Conservation (phyloP, 2,113 vertebrate species). For the Cygnus buccinator region DNA sequence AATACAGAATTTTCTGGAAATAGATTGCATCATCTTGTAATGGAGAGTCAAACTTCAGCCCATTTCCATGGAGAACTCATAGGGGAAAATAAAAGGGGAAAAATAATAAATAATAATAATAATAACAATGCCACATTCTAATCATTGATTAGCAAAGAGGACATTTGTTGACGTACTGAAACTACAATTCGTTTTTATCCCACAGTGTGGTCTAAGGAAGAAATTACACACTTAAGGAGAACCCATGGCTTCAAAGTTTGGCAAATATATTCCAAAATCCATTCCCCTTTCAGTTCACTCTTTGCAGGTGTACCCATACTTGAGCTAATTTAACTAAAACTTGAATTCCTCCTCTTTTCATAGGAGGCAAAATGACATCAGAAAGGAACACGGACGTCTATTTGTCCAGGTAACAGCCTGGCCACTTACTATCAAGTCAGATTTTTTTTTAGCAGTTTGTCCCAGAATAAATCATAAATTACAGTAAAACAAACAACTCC, state of each 20-base stretch:
- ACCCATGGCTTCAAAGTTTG: background rate
- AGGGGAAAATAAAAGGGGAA: no score
- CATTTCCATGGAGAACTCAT: background rate
- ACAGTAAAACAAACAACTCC: background rate
- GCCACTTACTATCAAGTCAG: background rate
- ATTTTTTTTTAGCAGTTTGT: background rate
- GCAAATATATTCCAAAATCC: background rate
- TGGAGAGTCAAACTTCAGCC: background rate
- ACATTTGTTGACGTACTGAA: background rate
- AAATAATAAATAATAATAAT: no score
- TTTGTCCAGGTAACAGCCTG: background rate
- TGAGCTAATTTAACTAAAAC: background rate
- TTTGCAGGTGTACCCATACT: background rate
- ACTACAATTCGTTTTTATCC: background rate
- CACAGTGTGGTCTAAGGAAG: background rate
- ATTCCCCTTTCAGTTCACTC: background rate
- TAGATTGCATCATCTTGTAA: background rate
- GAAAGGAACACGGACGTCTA: background rate
- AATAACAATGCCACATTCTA: no score
- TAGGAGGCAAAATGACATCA: background rate
- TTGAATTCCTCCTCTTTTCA: background rate
- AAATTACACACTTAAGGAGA: background rate
- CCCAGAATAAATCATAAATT: background rate
- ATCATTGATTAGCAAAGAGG: no score
- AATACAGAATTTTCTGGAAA: background rate